Conservation (phyloP, 1,140 invertebrate genomes). For the Lepidostoma basale region DNA sequence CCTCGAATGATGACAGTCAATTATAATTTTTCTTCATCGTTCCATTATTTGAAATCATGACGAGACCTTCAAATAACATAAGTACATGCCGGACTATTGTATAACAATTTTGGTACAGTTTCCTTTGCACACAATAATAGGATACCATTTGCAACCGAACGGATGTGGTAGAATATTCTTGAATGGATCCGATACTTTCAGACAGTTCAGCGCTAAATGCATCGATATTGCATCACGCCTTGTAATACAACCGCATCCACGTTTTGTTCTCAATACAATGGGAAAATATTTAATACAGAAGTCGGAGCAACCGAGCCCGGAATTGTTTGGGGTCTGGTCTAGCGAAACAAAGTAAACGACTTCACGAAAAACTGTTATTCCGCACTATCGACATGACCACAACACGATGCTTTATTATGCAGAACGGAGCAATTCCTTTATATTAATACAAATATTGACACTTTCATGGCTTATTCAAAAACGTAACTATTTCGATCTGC, state of each 20-base stretch:
- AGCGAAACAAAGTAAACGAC: constrained; percentile 13
- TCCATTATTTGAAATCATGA: too few relatives aligned
- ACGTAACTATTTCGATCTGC: too few relatives aligned
- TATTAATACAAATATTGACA: too few relatives aligned
- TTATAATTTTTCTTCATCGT: too few relatives aligned
- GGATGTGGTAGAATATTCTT: background rate
- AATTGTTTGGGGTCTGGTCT: background rate
- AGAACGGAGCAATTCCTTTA: too few relatives aligned
- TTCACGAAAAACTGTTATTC: constrained; percentile 1
- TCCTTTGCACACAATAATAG: too few relatives aligned
- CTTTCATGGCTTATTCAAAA: too few relatives aligned
- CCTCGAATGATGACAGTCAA: too few relatives aligned
- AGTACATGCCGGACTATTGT: too few relatives aligned
- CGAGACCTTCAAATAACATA: too few relatives aligned
- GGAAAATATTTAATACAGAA: constrained; percentile 11
- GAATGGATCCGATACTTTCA: background rate
- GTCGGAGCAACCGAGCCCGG: background rate
- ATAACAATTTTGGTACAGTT: too few relatives aligned
- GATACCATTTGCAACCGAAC: background rate
- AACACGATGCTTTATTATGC: background rate
- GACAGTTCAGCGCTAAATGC: too few relatives aligned
- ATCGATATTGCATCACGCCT: constrained; percentile 14
- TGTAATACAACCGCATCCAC: constrained; percentile 20
- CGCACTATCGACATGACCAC: background rate
- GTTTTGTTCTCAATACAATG: constrained; percentile 18